Conservation (phyloP, 1,140 invertebrate species). For the Diabrotica undecimpunctata region DNA sequence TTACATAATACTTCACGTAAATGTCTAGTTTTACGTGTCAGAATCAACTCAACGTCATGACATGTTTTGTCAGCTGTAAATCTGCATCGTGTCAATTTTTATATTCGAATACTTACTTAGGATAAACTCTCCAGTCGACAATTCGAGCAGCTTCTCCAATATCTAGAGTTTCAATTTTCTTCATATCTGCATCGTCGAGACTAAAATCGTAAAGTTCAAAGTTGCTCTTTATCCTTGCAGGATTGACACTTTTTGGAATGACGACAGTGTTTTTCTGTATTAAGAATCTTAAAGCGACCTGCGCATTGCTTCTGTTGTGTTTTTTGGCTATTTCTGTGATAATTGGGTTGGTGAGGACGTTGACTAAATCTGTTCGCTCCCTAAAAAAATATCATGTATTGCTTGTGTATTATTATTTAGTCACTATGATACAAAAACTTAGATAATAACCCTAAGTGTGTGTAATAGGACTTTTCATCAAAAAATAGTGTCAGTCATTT, state of each 20-base stretch:
- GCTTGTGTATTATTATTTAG: not conserved
- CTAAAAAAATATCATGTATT: constrained; percentile 9
- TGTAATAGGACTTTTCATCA: too few relatives aligned
- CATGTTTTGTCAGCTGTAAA: too few relatives aligned
- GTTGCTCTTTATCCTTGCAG: constrained; percentile 64
- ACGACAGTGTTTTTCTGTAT: constrained; percentile 70
- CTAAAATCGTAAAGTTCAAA: constrained; percentile 62
- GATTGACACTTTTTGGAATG: constrained; percentile 81
- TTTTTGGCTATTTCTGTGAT: constrained; percentile 65
- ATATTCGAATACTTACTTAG: not conserved
- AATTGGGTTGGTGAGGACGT: constrained; percentile 64
- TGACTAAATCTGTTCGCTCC: constrained; percentile 55
- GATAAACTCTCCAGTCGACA: constrained; percentile 55
- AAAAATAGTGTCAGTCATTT: too few relatives aligned
- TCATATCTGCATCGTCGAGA: constrained; percentile 54
- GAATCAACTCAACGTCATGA: too few relatives aligned
- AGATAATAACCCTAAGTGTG: constrained; percentile 37
- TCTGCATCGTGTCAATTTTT: too few relatives aligned
- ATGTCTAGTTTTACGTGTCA: too few relatives aligned
- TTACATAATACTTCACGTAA: too few relatives aligned
- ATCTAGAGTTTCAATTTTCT: constrained; percentile 55
- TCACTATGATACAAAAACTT: too few relatives aligned
- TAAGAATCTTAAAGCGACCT: constrained; percentile 74
- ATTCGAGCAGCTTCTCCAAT: constrained; percentile 60
- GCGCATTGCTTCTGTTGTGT: constrained; percentile 69